Conservation (phyloP, 2,888 invertebrate genomes). For the Axea sp. region DNA sequence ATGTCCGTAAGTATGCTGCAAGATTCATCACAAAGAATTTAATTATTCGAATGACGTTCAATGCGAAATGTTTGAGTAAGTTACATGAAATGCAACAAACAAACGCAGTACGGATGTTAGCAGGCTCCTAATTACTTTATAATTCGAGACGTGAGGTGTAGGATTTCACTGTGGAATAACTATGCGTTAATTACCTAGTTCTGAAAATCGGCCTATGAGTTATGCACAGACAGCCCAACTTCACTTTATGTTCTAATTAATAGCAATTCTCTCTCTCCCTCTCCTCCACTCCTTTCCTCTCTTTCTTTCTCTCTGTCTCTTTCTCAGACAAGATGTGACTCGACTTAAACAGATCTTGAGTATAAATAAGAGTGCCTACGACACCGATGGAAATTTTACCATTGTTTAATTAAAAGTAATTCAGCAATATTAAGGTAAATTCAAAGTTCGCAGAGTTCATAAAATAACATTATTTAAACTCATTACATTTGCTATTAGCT, state of each 20-base stretch:
- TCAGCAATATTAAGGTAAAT: neutral
- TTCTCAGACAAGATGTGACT: slow-evolving; percentile 40
- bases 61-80: slow-evolving; percentile 26
- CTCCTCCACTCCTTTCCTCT: no score
- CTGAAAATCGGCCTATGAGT: slow-evolving; percentile 63
- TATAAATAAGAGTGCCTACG: slow-evolving; percentile 24
- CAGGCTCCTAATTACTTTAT: slow-evolving; percentile 69
- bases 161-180: slow-evolving; percentile 65
- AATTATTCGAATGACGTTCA: slow-evolving; percentile 33
- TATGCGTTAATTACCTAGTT: slow-evolving; percentile 71
- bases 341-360: slow-evolving; percentile 40
- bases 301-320: no score
- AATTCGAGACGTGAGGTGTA: slow-evolving; percentile 70
- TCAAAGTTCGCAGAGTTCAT: no score
- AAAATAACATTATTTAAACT: no score
- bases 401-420: slow-evolving; percentile 9
- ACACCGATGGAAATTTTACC: slow-evolving; percentile 14
- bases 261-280: slow-evolving; percentile 72
- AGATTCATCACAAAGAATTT: slow-evolving; percentile 21
- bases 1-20: no score
- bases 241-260: slow-evolving; percentile 71
- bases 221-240: slow-evolving; percentile 69
- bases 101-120: slow-evolving; percentile 61
- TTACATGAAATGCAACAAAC: slow-evolving; percentile 33
- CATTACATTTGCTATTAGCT: no score